Percentiles rank a stretch among this genome's conserved stretches.
Evolutionary conservation across 1,140 invertebrate genomes (phyloP).

Genomic region (Brachionus calyciflorus): DNA sequence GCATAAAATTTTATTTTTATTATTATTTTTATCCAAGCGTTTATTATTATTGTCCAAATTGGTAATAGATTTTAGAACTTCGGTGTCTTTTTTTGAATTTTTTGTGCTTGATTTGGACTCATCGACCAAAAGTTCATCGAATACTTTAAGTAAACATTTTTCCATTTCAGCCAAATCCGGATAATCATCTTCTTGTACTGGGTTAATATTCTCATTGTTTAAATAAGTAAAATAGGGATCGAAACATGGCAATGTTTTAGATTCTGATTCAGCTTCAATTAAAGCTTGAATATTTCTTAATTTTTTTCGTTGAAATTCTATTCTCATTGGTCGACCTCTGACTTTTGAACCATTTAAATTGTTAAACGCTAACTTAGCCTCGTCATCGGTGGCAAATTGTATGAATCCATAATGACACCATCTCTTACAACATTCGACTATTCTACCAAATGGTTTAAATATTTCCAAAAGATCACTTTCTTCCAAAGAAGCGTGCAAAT

Average conservation of each 20-base stretch:
- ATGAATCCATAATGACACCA: conserved; percentile 47
- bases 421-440: conserved; percentile 44
- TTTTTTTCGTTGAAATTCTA: conserved; percentile 46
- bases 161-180: background rate
- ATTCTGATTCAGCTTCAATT: conserved; percentile 19
- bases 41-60: conserved; percentile 11
- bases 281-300: conserved; percentile 43
- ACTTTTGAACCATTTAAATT: conserved; percentile 37
- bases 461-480: conserved; percentile 31
- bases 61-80: conserved; percentile 10
- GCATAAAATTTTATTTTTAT: background rate
- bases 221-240: background rate
- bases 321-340: conserved; percentile 40
- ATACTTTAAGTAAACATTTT: conserved; percentile 8
- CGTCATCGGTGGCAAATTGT: conserved; percentile 40
- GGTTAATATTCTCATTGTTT: conserved; percentile 23
- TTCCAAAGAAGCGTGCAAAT: conserved; percentile 7
- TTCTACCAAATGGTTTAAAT: conserved; percentile 34
- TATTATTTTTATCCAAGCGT: background rate
- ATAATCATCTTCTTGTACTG: background rate
- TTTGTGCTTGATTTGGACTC: background rate
- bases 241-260: background rate
- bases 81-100: background rate
- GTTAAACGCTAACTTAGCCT: conserved; percentile 18
- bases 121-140: conserved; percentile 12